Base-by-base conservation (phyloP, 1,140 invertebrate species). In the Drosophila fuyamai region DNA sequence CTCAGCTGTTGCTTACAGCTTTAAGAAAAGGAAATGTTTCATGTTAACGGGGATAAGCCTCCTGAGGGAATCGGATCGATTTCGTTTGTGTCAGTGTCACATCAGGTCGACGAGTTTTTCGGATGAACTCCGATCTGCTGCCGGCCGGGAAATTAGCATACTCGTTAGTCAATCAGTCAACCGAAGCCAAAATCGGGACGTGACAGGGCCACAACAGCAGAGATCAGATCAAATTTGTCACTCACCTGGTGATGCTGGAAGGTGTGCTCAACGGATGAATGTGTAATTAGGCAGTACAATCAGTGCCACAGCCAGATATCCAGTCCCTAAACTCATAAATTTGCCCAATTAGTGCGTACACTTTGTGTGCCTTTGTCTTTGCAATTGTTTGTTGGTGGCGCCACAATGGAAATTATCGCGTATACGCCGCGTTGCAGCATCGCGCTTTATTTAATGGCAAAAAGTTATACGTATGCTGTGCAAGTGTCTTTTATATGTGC, bases 281-380 rank as follows among this genome's bases (percentile, higher is more conserved):
- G 72, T 61, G 56, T 82, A 86, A 86, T 82, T 86, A 76, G 57
- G 68, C 47, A 41, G 27, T 48, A 63, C 74, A 81, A 86, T 85
- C 78, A 81, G 36, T 54, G 66, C 38, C 63, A 56, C 38, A 50
- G 41, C 35, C 76, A 67, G 35, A 57, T 54, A 35, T 38, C n/a
- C 27, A 5, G 13, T 3, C 40, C 10, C 2, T 12, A 44, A 38
- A 13, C 57, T 23, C 16, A 51, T 10, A 62, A 80, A 81, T 65
- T 70, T 60, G 41, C 43, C 48, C 72, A 84, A 85, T 85, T 85
- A 84, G 65, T 74, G 75, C 59, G n/a, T 50, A 46, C 27, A 40
- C 38, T 35, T 55, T 58, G 27, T 29, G 46, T 63, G 16, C 32
- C 43, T 56, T 75, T 57, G 54, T 18, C 29, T 48, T 38, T 32